A percentile compares a stretch with the other conserved stretches of the same genome.
phyloP scores from a whole-genome alignment of 2,113 vertebrate species.

The Gavialis gangeticus region DNA sequence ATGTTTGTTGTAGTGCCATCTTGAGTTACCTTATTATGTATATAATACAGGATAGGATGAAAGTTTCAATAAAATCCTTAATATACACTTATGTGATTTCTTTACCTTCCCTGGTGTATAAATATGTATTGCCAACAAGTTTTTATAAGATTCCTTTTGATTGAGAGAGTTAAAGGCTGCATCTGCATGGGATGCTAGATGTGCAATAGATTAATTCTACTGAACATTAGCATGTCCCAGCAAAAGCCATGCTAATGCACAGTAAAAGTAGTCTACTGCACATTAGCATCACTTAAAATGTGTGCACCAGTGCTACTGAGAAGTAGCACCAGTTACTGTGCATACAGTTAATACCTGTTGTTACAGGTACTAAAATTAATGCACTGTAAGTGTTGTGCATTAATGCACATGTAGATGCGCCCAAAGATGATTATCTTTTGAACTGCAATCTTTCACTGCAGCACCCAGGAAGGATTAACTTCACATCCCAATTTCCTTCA shows the following conservation, averaged over 20 bases:
- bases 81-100: background rate
- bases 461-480: background rate
- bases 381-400: too few relatives aligned
- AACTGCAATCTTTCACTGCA: background rate
- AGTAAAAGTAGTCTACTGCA: too few relatives aligned
- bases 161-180: background rate
- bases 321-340: too few relatives aligned
- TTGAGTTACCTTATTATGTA: background rate
- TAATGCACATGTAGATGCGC: too few relatives aligned
- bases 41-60: background rate
- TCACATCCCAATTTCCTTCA: background rate
- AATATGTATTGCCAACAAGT: rapidly evolving
- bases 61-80: background rate
- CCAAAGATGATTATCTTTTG: background rate
- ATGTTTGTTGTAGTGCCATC: background rate
- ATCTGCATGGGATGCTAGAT: too few relatives aligned
- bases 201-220: too few relatives aligned
- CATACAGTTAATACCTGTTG: too few relatives aligned
- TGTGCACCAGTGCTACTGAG: too few relatives aligned
- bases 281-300: too few relatives aligned
- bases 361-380: too few relatives aligned
- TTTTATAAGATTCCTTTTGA: background rate
- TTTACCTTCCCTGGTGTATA: background rate
- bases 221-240: too few relatives aligned
- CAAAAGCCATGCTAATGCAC: too few relatives aligned